Evolutionary conservation across 1,140 invertebrate species (phyloP), one percentile per base, ranked within the genome.

Genomic region (Belonocnema kinseyi): DNA sequence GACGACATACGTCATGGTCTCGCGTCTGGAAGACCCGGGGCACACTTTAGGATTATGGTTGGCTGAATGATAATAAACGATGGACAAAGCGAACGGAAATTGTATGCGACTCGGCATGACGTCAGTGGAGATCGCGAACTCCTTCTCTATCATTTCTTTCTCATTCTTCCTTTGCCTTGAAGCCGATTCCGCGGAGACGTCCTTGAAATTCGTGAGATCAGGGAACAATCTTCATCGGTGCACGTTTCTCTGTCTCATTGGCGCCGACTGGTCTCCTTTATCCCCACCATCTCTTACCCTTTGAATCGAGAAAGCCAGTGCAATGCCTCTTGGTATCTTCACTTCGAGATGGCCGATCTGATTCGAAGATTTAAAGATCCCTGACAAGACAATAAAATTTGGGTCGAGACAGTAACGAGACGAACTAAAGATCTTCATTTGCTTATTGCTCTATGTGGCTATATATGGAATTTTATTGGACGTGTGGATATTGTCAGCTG

Each of bases 201-300:
- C 90, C 90, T 91, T 91, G 90, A 91, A 89, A 89, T 90, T 91
- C 88, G 88, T 90, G 85, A 88, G 87, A 87, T 88, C 87, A 83
- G 82, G 83, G 85, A 90, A 88, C 88, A 88, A 89, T 88, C 84
- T 76, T 75, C 82, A 88, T 79, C 78, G 82, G 82, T 78, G 80
- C 80, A 51, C 72, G 50, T 76, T 75, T 16, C 71, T 61, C 26
- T 77, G 75, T 77, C 78, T 76, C 76, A 80, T 75, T 83, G 86
- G 83, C 85, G 86, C 85, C 85, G 84, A 79, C 80, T 80, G 78
- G 82, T 85, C 83, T 84, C 82, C 81, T 78, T 78, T 76, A 80
- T 70, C 78, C 78, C 80, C 80, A 73, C 72, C 72, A 46, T 8
- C 40, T 46, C 10, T 8, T 46, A 46, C 40, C 40, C 40, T 46